phyloP scores from a whole-genome alignment of 1,140 invertebrate species.

The Nautilus pompilius region DNA sequence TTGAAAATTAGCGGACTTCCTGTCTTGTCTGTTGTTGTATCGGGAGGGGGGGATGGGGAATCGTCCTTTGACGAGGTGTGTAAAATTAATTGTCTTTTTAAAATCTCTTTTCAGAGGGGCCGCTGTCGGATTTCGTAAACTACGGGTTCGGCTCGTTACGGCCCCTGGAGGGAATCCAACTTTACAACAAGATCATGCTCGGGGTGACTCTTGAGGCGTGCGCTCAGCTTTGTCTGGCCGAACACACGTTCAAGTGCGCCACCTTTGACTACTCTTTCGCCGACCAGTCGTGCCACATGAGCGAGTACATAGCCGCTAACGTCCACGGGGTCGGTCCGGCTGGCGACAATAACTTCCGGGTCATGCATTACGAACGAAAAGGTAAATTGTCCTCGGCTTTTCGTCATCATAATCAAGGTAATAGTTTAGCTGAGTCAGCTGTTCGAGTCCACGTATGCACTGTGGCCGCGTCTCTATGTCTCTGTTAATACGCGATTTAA shows the following conservation, averaged over 20 bases:
- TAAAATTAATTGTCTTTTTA: too few relatives aligned
- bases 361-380: conserved; percentile 50
- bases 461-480: too few relatives aligned
- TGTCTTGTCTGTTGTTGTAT: too few relatives aligned
- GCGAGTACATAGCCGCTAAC: conserved; percentile 44
- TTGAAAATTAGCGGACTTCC: too few relatives aligned
- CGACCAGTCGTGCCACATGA: conserved; percentile 43
- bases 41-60: too few relatives aligned
- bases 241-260: conserved; percentile 39
- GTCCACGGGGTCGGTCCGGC: conserved; percentile 38
- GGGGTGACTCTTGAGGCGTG: conserved; percentile 45
- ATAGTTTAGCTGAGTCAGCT: not conserved
- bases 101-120: conserved; percentile 41
- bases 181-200: conserved; percentile 40
- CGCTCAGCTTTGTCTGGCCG: conserved; percentile 44
- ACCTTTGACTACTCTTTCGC: conserved; percentile 48
- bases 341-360: conserved; percentile 22
- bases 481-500: too few relatives aligned
- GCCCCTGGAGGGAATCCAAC: conserved; percentile 31
- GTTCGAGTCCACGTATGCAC: too few relatives aligned
- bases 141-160: conserved; percentile 44
- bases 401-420: not conserved
- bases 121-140: conserved; percentile 46
- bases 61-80: too few relatives aligned
- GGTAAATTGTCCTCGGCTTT: conserved; percentile 22